These are phyloP conservation scores for Atrina japonica DNA, from an alignment of 2,888 invertebrate genomes.

Conservation along the genomic window DNA sequence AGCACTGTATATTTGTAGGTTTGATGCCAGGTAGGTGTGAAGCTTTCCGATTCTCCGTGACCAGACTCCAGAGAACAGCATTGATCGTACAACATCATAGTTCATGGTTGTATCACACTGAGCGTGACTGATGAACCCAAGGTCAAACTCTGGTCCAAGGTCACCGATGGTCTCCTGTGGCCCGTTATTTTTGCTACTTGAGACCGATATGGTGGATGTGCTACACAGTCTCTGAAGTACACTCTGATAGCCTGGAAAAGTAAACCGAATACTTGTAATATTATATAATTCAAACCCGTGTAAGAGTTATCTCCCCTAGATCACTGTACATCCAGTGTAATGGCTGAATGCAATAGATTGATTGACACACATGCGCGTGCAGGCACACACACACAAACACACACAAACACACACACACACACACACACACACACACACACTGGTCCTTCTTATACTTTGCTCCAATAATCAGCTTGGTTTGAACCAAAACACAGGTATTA, in stretches of 20 bases:
- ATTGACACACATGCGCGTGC: no score
- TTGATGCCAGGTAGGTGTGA: slow-evolving; percentile 70
- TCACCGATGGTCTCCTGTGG: slow-evolving; percentile 52
- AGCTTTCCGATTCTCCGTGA: slow-evolving; percentile 65
- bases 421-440: no score
- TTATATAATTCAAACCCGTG: neutral
- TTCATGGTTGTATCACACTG: slow-evolving; percentile 69
- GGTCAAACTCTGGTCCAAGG: slow-evolving; percentile 72
- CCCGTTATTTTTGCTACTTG: slow-evolving; percentile 53
- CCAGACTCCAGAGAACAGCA: slow-evolving; percentile 66
- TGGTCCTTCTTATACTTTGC: no score
- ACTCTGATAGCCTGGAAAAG: slow-evolving; percentile 75
- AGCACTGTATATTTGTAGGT: slow-evolving; percentile 67
- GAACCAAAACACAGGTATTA: no score
- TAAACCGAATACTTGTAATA: neutral
- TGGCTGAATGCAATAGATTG: no score
- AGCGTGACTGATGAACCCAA: slow-evolving; percentile 74
- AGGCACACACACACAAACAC: no score
- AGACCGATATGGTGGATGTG: slow-evolving; percentile 65
- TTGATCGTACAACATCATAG: slow-evolving; percentile 73
- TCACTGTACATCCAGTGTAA: no score
- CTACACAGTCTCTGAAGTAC: slow-evolving; percentile 75
- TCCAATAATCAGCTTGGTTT: no score
- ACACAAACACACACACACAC: no score
- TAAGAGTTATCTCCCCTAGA: neutral